Percentiles rank a stretch among this genome's conserved stretches.
Evolutionary conservation across 1,140 invertebrate species (phyloP).

Genomic region (Caenorhabditis remanei): DNA sequence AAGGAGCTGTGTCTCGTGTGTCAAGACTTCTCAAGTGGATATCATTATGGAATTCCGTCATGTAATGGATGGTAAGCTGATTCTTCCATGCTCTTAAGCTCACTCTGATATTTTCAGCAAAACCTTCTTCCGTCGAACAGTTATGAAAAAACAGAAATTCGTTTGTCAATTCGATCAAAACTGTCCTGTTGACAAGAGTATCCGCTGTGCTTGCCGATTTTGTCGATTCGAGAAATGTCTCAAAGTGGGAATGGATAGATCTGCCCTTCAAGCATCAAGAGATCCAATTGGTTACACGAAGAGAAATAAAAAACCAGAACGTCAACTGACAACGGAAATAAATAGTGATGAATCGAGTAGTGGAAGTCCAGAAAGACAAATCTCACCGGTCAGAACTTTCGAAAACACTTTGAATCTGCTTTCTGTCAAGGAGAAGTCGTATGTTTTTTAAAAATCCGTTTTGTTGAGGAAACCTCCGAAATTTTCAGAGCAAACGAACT

Average conservation of each 20-base stretch:
- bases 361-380: constrained; percentile 41
- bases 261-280: constrained; percentile 55
- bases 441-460: neutral
- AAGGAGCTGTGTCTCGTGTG: constrained; percentile 5
- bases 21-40: constrained; percentile 40
- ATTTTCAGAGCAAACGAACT: constrained; percentile 29
- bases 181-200: constrained; percentile 61
- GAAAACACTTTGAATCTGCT: constrained; percentile 51
- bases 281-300: constrained; percentile 65
- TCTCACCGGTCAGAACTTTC: constrained; percentile 5
- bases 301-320: constrained; percentile 14
- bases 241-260: constrained; percentile 57
- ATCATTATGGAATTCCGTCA: constrained; percentile 25
- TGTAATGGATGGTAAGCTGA: constrained; percentile 38
- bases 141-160: constrained; percentile 62
- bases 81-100: neutral
- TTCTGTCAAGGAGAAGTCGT: constrained; percentile 31
- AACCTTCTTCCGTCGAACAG: constrained; percentile 60
- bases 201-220: constrained; percentile 59
- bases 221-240: constrained; percentile 63
- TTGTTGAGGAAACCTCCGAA: neutral
- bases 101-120: neutral
- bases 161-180: constrained; percentile 59
- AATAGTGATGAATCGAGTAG: constrained; percentile 48
- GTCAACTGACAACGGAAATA: neutral